phyloP scores from a whole-genome alignment of 2,797 vertebrate genomes.

The Podarcis siculus region DNA sequence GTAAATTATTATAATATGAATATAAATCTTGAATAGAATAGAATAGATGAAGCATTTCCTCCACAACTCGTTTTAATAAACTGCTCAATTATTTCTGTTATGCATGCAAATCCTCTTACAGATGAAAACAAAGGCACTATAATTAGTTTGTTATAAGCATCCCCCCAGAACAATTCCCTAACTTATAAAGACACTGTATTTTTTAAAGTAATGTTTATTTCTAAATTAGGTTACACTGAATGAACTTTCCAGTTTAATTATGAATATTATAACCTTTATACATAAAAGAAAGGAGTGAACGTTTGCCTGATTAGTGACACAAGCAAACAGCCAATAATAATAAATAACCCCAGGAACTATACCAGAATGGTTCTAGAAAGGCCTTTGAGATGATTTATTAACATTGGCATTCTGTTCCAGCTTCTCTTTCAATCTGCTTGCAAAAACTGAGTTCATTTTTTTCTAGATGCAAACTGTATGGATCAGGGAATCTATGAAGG shows the following conservation, averaged over 20 bases:
- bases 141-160: not conserved
- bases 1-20: not conserved
- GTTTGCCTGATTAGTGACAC: not conserved
- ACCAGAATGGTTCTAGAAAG: not conserved
- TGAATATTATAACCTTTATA: slow-evolving; percentile 1
- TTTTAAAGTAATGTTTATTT: not conserved
- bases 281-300: not conserved
- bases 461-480: not conserved
- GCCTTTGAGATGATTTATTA: not conserved
- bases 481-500: not conserved
- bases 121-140: not conserved
- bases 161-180: not conserved
- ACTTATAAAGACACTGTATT: not conserved
- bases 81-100: slow-evolving; percentile 14
- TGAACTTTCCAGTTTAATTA: not conserved
- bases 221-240: not conserved
- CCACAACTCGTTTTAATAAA: not conserved
- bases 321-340: not conserved
- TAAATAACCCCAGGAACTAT: not conserved
- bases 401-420: not conserved
- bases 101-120: not conserved
- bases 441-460: not conserved
- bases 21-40: not conserved
- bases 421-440: not conserved
- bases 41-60: not conserved